Base-by-base conservation (phyloP, 2,113 vertebrate species). In the Catharus bicknelli region DNA sequence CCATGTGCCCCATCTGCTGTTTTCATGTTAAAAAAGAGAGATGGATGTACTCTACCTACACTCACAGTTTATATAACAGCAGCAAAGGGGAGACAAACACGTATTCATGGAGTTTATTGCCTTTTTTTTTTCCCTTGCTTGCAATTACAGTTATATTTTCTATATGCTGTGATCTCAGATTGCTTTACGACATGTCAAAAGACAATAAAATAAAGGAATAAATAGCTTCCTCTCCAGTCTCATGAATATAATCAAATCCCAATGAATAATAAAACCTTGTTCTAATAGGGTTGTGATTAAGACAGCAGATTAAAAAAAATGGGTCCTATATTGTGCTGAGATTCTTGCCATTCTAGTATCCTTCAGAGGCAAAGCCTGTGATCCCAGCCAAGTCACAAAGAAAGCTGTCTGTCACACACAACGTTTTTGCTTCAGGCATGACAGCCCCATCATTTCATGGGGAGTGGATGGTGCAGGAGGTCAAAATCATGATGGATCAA, bases 401-500 rank as follows among this genome's bases (percentile, higher is more conserved):
- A 27, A 94, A 95, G 95, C 96, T 96, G 91, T 96, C 95, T 85
- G 89, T 95, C 95, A 95, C 93, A 95, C 75, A 74, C 92, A n/a
- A 47, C 59, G 5, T 92, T 89, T 93, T 87, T 32, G 91, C 96
- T 94, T 80, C 88, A 86, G 94, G 94, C 92, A 80, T 90, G 94
- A 96, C 94, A 94, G 95, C 90, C 91, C 93, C 90, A 92, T 94
- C 91, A 95, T 94, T 95, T 95, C 94, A 90, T 87, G 94, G 94
- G 90, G 90, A 93, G 94, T 80, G 83, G 87, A 93, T 91, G 82
- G 90, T 93, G 75, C 91, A 93, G 82, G 95, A 96, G 94, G 94
- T 92, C 94, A 96, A 85, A 94, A 94, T 94, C 93, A 91, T 93
- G 94, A 95, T 95, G 90, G 90, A 95, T 96, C 94, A 96, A 94